Conservation (phyloP, 2,888 invertebrate species). For the Tromatobia lineatoria region DNA sequence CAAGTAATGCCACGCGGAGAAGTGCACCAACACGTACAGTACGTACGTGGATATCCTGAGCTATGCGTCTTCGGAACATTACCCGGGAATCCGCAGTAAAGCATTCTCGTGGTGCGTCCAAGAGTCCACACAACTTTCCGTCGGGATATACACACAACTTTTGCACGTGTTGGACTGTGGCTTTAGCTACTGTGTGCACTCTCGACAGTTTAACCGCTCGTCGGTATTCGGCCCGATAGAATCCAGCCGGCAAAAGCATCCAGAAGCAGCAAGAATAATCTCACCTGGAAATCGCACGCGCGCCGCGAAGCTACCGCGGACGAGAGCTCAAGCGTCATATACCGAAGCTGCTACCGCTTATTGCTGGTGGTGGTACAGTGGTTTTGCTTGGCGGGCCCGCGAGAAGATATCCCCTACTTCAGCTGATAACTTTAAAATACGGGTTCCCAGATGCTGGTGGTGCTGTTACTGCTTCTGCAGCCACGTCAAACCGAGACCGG, state of each 20-base stretch:
- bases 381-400: background rate
- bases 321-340: conserved; percentile 24
- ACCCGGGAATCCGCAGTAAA: conserved; percentile 67
- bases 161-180: conserved; percentile 3
- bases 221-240: conserved; percentile 45
- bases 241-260: conserved; percentile 43
- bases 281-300: conserved; percentile 66
- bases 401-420: conserved; percentile 32
- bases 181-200: conserved; percentile 49
- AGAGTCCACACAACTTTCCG: conserved; percentile 21
- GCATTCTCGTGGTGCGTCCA: conserved; percentile 64
- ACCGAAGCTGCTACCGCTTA: conserved; percentile 22
- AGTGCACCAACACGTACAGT: conserved; percentile 30
- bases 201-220: conserved; percentile 50
- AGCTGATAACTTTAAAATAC: conserved; percentile 55
- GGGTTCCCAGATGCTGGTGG: conserved; percentile 16
- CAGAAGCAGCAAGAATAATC: conserved; percentile 60
- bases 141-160: conserved; percentile 8
- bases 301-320: background rate
- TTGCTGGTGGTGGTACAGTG: background rate
- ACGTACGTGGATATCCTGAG: conserved; percentile 69
- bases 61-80: conserved; percentile 68
- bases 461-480: background rate
- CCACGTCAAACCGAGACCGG: conserved; percentile 32
- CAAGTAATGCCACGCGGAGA: conserved; percentile 9